These are phyloP conservation scores for Camponotus floridanus DNA, from an alignment of 1,140 invertebrate species.

Conservation along the genomic window DNA sequence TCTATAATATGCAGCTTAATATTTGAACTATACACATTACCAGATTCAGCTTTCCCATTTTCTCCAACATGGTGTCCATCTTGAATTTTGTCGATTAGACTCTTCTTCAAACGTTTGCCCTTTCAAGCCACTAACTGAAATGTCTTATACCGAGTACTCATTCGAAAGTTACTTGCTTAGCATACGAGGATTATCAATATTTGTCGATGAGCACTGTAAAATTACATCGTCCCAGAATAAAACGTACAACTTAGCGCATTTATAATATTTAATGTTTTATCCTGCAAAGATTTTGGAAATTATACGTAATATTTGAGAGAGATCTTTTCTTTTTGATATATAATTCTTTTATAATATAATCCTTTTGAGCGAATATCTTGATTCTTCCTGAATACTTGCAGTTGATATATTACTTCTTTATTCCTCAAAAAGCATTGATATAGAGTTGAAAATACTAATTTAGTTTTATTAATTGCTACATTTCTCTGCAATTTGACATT, in stretches of 20 bases:
- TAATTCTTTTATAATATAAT: background rate
- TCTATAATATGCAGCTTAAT: background rate
- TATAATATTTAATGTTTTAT: constrained; percentile 6
- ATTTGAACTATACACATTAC: constrained; percentile 75
- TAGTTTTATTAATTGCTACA: constrained; percentile 1
- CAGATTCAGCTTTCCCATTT: constrained; percentile 85
- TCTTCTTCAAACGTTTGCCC: constrained; percentile 21
- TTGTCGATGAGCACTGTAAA: constrained; percentile 29
- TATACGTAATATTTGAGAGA: background rate
- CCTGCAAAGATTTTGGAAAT: constrained; percentile 7
- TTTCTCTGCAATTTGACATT: background rate
- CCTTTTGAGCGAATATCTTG: constrained; percentile 4
- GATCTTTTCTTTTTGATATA: background rate
- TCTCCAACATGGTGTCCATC: constrained; percentile 85
- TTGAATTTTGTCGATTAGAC: constrained; percentile 39
- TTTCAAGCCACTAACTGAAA: background rate
- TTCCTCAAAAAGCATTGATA: background rate
- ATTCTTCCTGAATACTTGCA: background rate
- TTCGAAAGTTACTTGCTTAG: background rate
- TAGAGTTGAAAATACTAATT: background rate
- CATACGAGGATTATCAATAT: constrained; percentile 35
- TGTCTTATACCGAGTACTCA: background rate
- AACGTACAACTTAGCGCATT: background rate
- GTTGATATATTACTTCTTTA: background rate
- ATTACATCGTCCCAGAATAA: constrained; percentile 38